phyloP scores from a whole-genome alignment of 2,888 invertebrate genomes.

The Ectemnius cavifrons region DNA sequence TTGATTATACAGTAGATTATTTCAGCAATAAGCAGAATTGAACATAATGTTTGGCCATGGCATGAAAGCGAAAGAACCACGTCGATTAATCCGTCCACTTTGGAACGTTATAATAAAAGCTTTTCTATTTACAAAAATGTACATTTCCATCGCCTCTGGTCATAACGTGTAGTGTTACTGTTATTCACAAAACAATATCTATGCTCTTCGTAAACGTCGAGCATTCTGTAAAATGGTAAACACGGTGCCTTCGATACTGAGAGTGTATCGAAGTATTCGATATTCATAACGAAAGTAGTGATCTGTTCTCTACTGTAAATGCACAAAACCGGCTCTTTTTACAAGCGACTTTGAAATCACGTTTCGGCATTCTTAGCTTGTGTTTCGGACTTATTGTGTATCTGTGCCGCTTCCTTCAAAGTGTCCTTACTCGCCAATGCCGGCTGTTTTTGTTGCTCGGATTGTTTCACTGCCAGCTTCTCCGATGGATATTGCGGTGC shows the following conservation, averaged over 20 bases:
- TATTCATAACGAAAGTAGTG: background rate
- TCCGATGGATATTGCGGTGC: conserved; percentile 23
- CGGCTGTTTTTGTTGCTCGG: conserved; percentile 4
- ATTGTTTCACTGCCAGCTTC: conserved; percentile 12
- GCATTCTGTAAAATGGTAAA: background rate
- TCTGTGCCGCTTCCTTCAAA: conserved; percentile 56
- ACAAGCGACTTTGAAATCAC: conserved; percentile 59
- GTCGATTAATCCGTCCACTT: conserved; percentile 34
- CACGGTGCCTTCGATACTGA: background rate
- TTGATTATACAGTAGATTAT: too few species aligned
- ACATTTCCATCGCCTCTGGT: conserved; percentile 42
- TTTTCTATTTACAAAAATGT: conserved; percentile 63
- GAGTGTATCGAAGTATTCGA: too few species aligned
- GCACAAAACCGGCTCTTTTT: background rate
- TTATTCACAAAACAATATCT: background rate
- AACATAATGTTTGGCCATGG: too few species aligned
- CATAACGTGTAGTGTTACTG: background rate
- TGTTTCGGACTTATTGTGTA: conserved; percentile 68
- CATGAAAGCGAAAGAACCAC: background rate
- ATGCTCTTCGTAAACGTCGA: too few species aligned
- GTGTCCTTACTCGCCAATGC: conserved; percentile 10
- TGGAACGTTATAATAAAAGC: conserved; percentile 52
- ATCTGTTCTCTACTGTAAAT: background rate
- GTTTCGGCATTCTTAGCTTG: conserved; percentile 70
- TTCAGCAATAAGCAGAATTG: too few species aligned